Evolutionary conservation across 2,113 vertebrate species (phyloP), one percentile per base, ranked within the genome.

Genomic region (Ammodytes marinus): DNA sequence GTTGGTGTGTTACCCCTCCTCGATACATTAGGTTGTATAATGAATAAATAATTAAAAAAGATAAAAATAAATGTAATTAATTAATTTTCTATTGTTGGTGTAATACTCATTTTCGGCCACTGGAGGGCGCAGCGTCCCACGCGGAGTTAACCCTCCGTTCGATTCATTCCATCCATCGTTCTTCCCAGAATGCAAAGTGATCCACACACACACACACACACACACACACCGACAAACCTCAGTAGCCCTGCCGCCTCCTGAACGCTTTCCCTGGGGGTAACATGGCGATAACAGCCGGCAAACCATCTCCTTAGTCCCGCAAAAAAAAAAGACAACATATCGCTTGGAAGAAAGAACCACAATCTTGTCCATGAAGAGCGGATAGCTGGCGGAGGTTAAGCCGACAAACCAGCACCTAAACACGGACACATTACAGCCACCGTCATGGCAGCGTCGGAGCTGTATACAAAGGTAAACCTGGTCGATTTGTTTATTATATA

Each of bases 381-480:
- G 77, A 61, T 60, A 80, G 63, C 80, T 61, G 77, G 82, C 79
- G 86, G 92, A 93, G 81, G 54, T 83, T 79, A 82, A 84, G 83
- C 84, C 75, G 87, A 83, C 85, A 92, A 79, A 27, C 27, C 27
- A 27, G 27, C 27, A 27, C 27, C 27, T 27, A 27, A 27, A 27
- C 27, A 27, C 79, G 90, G 90, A 92, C 80, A 47, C 49, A 92
- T 86, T 85, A 89, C 86, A 68, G 82, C 49, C 73, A 87, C 67
- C 88, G 93, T 88, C 92, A 98, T 97, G 97, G 97, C 97, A 91
- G 97, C 97, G 91, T 96, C 96, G 52, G 97, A 98, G 95, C 97
- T 98, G 67, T 99, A 97, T 93, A 98, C 97, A 81, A 98, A 98
- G 97, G 97, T 99, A 95, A 85, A 53, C 27, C 77, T 35, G 60